Percentiles rank a stretch among this genome's conserved stretches.
Evolutionary conservation across 2,113 vertebrate genomes (phyloP).

Genomic region (Nycticebus coucang): DNA sequence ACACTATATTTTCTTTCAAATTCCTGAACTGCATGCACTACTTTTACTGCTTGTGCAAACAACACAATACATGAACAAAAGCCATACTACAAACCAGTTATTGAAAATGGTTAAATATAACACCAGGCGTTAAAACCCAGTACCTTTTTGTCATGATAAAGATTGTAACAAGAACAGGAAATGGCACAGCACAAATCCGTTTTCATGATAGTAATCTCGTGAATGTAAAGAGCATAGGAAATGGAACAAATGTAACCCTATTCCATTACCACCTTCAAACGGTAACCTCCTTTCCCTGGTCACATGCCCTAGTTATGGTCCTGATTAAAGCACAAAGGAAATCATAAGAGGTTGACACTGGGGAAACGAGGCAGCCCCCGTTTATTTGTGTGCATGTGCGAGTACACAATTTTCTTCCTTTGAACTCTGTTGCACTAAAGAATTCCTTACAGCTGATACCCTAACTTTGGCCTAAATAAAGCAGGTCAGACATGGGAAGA

Average conservation of each 20-base stretch:
- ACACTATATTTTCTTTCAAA: not conserved
- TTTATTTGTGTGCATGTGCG: not conserved
- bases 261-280: slow-evolving; percentile 76
- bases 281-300: slow-evolving; percentile 62
- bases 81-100: slow-evolving; percentile 63
- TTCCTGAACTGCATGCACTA: not conserved
- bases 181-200: slow-evolving; percentile 74
- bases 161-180: slow-evolving; percentile 84
- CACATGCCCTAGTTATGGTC: slow-evolving; percentile 65
- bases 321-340: slow-evolving; percentile 56
- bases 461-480: slow-evolving; percentile 41
- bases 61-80: slow-evolving; percentile 43
- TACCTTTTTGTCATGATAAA: slow-evolving; percentile 81
- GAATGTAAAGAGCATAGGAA: slow-evolving; percentile 82
- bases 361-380: not conserved
- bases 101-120: slow-evolving; percentile 76
- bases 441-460: slow-evolving; percentile 32
- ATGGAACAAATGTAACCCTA: slow-evolving; percentile 78
- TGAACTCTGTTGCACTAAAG: not conserved
- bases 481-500: slow-evolving; percentile 40
- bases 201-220: slow-evolving; percentile 84
- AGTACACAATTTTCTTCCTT: not conserved
- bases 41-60: not conserved
- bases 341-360: not conserved
- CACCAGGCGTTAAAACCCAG: slow-evolving; percentile 81